Conservation (phyloP, 2,113 vertebrate genomes). For the Sterna hirundo region DNA sequence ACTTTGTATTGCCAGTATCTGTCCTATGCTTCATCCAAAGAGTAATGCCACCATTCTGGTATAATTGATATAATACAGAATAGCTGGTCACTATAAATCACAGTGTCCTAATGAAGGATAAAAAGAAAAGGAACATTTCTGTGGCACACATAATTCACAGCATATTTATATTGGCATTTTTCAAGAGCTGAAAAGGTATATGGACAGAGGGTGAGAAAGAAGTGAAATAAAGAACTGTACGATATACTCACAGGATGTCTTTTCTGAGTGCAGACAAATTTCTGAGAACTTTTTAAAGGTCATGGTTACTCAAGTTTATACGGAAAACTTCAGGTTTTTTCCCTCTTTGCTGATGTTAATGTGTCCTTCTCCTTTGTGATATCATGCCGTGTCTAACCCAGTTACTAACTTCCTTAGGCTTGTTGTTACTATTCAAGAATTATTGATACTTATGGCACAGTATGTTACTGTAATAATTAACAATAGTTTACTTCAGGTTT, state of each 20-base stretch:
- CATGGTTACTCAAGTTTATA: neutral
- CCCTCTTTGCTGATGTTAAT: neutral
- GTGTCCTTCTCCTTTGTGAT: neutral
- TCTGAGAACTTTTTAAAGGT: slow-evolving; percentile 41
- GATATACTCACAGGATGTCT: neutral
- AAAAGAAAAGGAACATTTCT: slow-evolving; percentile 47
- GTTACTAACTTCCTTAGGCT: neutral
- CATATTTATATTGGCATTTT: slow-evolving; percentile 46
- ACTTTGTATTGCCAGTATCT: neutral
- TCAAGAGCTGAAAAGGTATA: slow-evolving; percentile 23
- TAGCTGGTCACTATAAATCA: slow-evolving; percentile 34
- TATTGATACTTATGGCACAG: neutral
- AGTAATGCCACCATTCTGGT: slow-evolving; percentile 21
- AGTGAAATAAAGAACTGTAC: neutral
- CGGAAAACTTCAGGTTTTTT: neutral
- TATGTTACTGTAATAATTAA: neutral
- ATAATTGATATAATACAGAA: slow-evolving; percentile 7
- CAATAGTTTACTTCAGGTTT: neutral
- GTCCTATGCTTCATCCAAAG: neutral
- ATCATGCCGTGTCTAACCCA: neutral
- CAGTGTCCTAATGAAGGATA: slow-evolving; percentile 33
- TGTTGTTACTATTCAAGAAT: neutral
- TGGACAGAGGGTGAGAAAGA: neutral
- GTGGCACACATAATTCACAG: slow-evolving; percentile 21
- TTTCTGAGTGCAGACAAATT: neutral